A percentile compares a stretch with the other conserved stretches of the same genome.
Evolutionary conservation across 2,797 vertebrate species (phyloP).

Genomic region (Octomys mimax): DNA sequence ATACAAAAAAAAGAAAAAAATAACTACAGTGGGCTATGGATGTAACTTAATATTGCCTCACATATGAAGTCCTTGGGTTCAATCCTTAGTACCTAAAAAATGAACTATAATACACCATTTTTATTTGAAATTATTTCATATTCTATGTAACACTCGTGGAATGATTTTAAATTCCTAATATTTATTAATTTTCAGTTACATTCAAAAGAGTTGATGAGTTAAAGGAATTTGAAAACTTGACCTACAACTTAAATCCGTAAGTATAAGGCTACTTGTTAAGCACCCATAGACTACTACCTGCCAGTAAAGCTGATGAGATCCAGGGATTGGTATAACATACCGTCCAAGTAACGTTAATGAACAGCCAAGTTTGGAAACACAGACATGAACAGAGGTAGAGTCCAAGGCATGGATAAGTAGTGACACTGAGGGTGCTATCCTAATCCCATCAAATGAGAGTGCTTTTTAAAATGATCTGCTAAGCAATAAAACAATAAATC

Average conservation of each 20-base stretch:
- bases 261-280: not conserved
- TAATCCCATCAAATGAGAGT: not conserved
- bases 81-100: not conserved
- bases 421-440: not conserved
- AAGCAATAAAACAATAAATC: not conserved
- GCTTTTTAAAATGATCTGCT: not conserved
- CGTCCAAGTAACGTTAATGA: not conserved
- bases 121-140: conserved; percentile 34
- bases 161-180: conserved; percentile 24
- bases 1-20: not conserved
- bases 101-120: not conserved
- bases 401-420: not conserved
- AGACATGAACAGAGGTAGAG: not conserved
- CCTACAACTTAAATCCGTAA: not conserved
- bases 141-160: conserved; percentile 34
- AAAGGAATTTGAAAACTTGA: conserved; percentile 51
- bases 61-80: not conserved
- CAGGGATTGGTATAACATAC: not conserved
- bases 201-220: not conserved
- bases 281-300: not conserved
- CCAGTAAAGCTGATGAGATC: not conserved
- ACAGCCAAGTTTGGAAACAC: not conserved
- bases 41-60: not conserved
- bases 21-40: not conserved
- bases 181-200: conserved; percentile 1